Percentiles rank a stretch among this genome's conserved stretches.
These are phyloP conservation scores for Lophotis ruficrista DNA, from an alignment of 2,113 vertebrate species.

Conservation along the genomic window DNA sequence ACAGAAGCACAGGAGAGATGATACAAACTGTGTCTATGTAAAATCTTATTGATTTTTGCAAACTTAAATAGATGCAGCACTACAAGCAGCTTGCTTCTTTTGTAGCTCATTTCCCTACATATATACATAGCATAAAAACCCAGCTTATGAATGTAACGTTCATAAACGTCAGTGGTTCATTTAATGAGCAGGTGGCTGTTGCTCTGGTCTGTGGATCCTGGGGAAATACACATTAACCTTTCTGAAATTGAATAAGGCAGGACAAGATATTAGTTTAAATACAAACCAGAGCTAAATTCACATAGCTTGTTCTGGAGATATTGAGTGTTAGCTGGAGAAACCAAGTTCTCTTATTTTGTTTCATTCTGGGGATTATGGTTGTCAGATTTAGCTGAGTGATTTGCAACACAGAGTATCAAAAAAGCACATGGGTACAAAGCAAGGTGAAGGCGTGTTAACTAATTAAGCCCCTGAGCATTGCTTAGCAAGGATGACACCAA, in stretches of 20 bases:
- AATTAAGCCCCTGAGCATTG: neutral
- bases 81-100: neutral
- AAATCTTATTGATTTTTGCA: conserved; percentile 43
- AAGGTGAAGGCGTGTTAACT: neutral
- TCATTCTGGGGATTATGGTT: neutral
- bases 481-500: neutral
- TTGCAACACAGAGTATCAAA: neutral
- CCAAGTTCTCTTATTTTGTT: neutral
- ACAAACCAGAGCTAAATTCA: neutral
- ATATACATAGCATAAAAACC: neutral
- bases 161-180: neutral
- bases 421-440: neutral
- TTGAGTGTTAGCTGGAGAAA: neutral
- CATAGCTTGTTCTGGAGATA: neutral
- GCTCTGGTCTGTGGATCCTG: neutral
- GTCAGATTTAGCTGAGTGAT: neutral
- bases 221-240: neutral
- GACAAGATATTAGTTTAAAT: conserved; percentile 1
- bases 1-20: neutral
- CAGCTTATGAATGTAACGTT: neutral
- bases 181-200: conserved; percentile 21
- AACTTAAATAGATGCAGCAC: neutral
- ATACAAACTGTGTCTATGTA: neutral
- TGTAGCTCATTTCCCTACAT: neutral
- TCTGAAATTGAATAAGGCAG: neutral